Conservation (phyloP, 2,113 vertebrate species). For the Zingel zingel region DNA sequence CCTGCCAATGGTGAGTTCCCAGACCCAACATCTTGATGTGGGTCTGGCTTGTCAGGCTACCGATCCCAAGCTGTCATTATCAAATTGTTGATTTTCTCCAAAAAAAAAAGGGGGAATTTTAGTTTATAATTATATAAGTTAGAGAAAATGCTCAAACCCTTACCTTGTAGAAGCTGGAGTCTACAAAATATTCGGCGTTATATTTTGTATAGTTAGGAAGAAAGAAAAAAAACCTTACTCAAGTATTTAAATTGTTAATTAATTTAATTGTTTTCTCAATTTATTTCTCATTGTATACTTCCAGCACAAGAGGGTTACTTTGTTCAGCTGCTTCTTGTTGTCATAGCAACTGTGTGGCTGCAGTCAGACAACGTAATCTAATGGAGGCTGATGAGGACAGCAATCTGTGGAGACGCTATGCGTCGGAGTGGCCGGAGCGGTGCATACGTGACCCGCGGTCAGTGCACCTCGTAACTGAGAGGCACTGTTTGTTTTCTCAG, state of each 20-base stretch:
- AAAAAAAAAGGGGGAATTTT: background rate
- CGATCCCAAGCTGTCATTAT: background rate
- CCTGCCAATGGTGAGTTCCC: too few species aligned
- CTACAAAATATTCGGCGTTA: background rate
- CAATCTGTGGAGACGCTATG: constrained; percentile 16
- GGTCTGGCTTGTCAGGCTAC: too few species aligned
- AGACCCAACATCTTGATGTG: too few species aligned
- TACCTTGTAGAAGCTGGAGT: background rate
- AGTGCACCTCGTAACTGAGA: constrained; percentile 67
- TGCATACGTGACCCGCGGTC: constrained; percentile 82
- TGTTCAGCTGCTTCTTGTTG: constrained; percentile 27
- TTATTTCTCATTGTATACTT: background rate
- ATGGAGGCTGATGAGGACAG: constrained; percentile 14
- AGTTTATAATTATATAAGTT: background rate
- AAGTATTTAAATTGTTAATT: background rate
- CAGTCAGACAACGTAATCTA: background rate
- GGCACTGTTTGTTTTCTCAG: constrained; percentile 83
- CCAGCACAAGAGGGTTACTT: background rate
- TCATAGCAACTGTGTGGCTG: constrained; percentile 38
- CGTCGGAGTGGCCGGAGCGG: constrained; percentile 16
- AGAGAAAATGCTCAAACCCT: background rate
- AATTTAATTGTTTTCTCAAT: background rate
- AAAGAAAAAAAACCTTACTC: background rate
- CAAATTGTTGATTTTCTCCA: background rate
- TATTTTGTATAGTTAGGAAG: background rate